Base-by-base conservation (phyloP, 2,797 vertebrate genomes). In the Enteromius mattozi region DNA sequence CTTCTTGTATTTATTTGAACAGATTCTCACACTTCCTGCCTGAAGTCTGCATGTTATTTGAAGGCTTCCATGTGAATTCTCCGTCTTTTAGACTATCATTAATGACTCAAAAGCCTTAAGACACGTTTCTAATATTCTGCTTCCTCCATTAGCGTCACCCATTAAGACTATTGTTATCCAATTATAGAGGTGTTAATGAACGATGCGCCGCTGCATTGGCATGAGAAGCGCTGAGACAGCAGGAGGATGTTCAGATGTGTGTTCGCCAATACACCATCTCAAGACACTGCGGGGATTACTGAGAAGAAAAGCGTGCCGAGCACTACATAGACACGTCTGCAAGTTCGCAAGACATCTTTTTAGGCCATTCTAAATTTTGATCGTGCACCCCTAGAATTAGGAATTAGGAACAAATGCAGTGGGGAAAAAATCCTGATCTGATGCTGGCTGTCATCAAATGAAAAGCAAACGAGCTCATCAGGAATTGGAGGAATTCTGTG, bases 121-220 rank as follows among this genome's bases (percentile, higher is more conserved):
- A 69, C 37, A 72, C 78, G 51, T 78, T 84, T 84, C 27, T 81
- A 91, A 94, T 91, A 79, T 86, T 89, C 85, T 30, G 89, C 78
- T 95, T 95, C 93, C 94, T 94, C 92, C 89, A 94, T 93, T 94
- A 94, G 91, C 88, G 89, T 90, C 87, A 87, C 89, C 92, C 92
- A 92, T 94, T 93, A 91, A 80, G 72, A 82, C 92, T 79, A 83
- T 95, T 95, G 94, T 95, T 92, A 91, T 87, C 87, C 92, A 94
- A 93, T 95, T 94, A 93, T 85, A 90, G 92, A 93, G 93, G 93
- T 94, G 95, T 94, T 95, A 95, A 96, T 95, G 92, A 93, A 84
- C 84, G 89, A 14, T 54, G 87, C 80, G 70, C 9, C 69, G 78
- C 45, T 30, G 74, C 74, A 87, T 86, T 89, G 85, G 85, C 72